Conservation (phyloP, 2,888 invertebrate genomes). For the Apamea sordens region DNA sequence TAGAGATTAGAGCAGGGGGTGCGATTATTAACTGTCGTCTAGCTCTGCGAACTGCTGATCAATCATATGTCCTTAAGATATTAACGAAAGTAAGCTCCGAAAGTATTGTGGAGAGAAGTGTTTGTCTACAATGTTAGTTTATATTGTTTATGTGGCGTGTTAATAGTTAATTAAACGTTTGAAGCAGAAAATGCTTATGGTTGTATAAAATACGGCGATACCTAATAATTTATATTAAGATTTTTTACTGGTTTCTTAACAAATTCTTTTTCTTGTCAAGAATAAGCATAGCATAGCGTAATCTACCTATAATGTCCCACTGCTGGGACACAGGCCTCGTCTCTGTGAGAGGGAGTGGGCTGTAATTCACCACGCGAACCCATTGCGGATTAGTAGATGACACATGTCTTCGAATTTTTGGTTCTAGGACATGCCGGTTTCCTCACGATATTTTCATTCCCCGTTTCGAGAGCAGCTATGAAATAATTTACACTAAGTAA, state of each 20-base stretch:
- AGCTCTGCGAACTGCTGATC: slow-evolving; percentile 85
- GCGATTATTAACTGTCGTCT: slow-evolving; percentile 89
- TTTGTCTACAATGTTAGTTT: slow-evolving; percentile 54
- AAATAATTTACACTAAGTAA: neutral
- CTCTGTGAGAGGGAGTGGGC: neutral
- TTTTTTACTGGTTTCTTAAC: too few relatives aligned
- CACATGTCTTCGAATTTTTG: neutral
- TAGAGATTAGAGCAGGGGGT: slow-evolving; percentile 74
- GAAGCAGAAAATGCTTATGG: neutral
- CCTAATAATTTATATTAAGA: neutral
- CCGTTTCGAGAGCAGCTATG: neutral
- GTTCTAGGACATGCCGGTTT: neutral
- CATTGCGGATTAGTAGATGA: neutral
- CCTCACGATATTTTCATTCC: neutral
- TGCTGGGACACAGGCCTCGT: too few relatives aligned
- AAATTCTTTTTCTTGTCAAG: too few relatives aligned
- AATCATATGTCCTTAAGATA: slow-evolving; percentile 83
- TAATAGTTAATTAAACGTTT: neutral
- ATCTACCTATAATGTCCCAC: too few relatives aligned
- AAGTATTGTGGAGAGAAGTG: slow-evolving; percentile 53
- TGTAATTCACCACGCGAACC: neutral
- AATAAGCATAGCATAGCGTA: too few relatives aligned
- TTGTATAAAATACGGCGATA: neutral
- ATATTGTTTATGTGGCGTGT: neutral
- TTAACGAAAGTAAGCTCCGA: slow-evolving; percentile 69